These are phyloP conservation scores for Temnothorax curvispinosus DNA, from an alignment of 1,140 invertebrate species.

Conservation along the genomic window DNA sequence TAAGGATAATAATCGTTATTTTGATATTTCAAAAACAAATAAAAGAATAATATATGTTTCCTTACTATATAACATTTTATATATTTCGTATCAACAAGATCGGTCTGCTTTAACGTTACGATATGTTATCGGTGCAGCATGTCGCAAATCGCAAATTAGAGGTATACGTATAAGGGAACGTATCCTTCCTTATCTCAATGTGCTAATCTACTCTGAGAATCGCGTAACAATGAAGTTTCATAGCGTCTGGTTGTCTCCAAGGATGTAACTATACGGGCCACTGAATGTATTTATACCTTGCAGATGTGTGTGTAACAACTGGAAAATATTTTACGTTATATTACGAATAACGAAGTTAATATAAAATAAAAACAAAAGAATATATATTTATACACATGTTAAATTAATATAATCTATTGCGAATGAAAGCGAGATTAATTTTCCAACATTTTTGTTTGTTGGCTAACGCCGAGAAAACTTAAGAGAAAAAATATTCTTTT, in stretches of 20 bases:
- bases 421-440: background rate
- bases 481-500: constrained; percentile 18
- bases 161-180: background rate
- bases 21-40: background rate
- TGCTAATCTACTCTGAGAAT: constrained; percentile 28
- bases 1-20: background rate
- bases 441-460: background rate
- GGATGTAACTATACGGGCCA: background rate
- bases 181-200: constrained; percentile 40
- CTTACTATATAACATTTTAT: background rate
- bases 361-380: background rate
- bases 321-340: background rate
- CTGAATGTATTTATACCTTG: background rate
- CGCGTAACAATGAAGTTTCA: constrained; percentile 40
- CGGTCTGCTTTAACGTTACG: background rate
- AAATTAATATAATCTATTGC: background rate
- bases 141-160: constrained; percentile 33
- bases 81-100: background rate
- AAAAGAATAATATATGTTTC: background rate
- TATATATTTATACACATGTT: background rate
- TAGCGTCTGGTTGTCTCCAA: constrained; percentile 8
- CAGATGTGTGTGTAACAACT: background rate
- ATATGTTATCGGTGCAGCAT: background rate
- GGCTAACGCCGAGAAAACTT: background rate
- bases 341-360: background rate